Percentiles rank a stretch among this genome's conserved stretches.
Conservation (phyloP, 2,888 invertebrate species). For the Zaprionus lineosus region DNA sequence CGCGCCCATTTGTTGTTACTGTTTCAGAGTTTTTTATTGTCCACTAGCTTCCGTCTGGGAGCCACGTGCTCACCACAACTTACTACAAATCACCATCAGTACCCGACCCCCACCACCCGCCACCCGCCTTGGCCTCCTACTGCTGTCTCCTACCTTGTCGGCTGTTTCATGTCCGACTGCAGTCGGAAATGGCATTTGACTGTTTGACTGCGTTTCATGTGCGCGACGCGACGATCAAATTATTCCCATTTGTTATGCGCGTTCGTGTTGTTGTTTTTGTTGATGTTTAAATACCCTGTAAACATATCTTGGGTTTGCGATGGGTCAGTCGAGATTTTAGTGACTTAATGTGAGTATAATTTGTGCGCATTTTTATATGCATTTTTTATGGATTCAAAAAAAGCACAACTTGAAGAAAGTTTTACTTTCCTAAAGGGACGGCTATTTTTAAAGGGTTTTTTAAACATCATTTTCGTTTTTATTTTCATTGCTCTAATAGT, state of each 20-base stretch:
- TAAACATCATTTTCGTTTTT: no score
- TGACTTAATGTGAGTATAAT: no score
- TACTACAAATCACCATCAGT: no score
- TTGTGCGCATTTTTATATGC: no score
- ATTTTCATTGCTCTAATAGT: no score
- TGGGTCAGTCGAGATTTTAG: no score
- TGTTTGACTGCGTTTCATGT: slow-evolving; percentile 60
- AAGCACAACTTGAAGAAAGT: no score
- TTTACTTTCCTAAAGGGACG: no score
- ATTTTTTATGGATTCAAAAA: no score
- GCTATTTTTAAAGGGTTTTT: no score
- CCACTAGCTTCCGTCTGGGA: slow-evolving; percentile 50
- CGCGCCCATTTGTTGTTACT: slow-evolving; percentile 42
- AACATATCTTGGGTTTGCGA: not conserved
- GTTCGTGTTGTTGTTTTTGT: slow-evolving; percentile 6
- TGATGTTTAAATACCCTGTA: slow-evolving; percentile 1
- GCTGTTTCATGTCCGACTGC: slow-evolving; percentile 56
- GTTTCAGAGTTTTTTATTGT: no score
- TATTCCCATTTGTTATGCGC: slow-evolving; percentile 51
- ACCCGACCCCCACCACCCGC: not conserved
- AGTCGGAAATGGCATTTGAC: slow-evolving; percentile 66
- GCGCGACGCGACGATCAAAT: slow-evolving; percentile 39
- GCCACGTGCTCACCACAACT: slow-evolving; percentile 49
- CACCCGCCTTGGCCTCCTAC: not conserved
- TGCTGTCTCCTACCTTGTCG: slow-evolving; percentile 1